These are phyloP conservation scores for Hylaeus volcanicus DNA, from an alignment of 1,140 invertebrate genomes.

Conservation along the genomic window DNA sequence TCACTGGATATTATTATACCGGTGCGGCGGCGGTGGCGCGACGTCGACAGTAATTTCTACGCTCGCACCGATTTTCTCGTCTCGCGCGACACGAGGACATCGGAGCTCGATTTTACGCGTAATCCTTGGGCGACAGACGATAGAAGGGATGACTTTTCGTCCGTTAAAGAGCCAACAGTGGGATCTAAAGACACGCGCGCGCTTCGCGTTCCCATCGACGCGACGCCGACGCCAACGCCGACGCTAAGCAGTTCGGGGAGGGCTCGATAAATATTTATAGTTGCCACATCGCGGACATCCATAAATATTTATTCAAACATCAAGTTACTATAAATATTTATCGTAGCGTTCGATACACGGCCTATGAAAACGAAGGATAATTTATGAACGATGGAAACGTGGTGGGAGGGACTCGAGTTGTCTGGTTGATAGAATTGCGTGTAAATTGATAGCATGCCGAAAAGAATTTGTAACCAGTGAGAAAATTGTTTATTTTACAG, in stretches of 20 bases:
- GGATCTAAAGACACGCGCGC: constrained; percentile 9
- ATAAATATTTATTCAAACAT: constrained; percentile 51
- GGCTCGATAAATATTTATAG: constrained; percentile 47
- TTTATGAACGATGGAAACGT: constrained; percentile 45
- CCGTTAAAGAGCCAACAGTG: not conserved
- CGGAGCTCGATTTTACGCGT: not conserved
- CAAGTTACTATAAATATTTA: constrained; percentile 53
- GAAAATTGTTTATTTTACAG: not conserved
- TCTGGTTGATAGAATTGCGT: constrained; percentile 6
- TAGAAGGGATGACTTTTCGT: not conserved
- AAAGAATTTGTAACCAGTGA: constrained; percentile 17
- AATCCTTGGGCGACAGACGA: not conserved
- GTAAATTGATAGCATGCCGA: constrained; percentile 29
- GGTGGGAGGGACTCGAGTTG: constrained; percentile 14
- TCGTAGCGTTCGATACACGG: constrained; percentile 29
- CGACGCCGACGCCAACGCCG: no score
- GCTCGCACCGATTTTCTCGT: constrained; percentile 13
- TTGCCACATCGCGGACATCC: constrained; percentile 10
- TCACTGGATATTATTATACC: constrained; percentile 52
- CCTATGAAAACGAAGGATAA: constrained; percentile 46
- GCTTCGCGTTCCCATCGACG: constrained; percentile 7
- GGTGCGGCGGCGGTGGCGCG: not conserved
- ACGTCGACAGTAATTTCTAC: constrained; percentile 44
- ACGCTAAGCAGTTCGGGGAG: not conserved
- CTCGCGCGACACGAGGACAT: constrained; percentile 40